Evolutionary conservation across 2,888 invertebrate species (phyloP).

Genomic region (Apeira syringaria): DNA sequence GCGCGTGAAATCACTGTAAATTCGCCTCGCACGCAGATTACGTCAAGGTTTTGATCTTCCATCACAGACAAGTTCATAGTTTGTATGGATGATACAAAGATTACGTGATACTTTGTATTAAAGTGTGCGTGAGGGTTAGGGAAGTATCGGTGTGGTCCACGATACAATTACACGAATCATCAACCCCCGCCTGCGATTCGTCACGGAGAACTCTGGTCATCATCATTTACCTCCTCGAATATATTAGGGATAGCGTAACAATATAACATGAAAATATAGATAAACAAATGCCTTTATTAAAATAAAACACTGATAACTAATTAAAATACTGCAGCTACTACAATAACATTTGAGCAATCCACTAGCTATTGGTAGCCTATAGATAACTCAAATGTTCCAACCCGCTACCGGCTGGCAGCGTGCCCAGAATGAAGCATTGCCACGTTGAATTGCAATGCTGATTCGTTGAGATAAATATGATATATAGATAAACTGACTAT

Average conservation of each 20-base stretch:
- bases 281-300: too few relatives aligned
- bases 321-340: too few relatives aligned
- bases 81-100: not conserved
- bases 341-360: too few relatives aligned
- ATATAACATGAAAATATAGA: too few relatives aligned
- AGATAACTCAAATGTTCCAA: too few relatives aligned
- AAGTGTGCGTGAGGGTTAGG: not conserved
- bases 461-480: too few relatives aligned
- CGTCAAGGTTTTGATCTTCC: not conserved
- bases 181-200: slow-evolving; percentile 73
- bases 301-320: too few relatives aligned
- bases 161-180: slow-evolving; percentile 73
- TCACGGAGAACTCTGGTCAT: slow-evolving; percentile 64
- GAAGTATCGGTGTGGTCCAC: slow-evolving; percentile 72
- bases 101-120: slow-evolving; percentile 1
- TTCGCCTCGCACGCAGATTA: slow-evolving; percentile 46
- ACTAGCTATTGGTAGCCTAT: too few relatives aligned
- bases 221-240: slow-evolving; percentile 62
- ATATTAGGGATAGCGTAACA: slow-evolving; percentile 19
- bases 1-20: slow-evolving; percentile 79
- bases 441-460: too few relatives aligned
- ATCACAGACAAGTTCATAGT: slow-evolving; percentile 2
- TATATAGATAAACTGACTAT: too few relatives aligned
- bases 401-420: too few relatives aligned
- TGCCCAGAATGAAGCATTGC: too few relatives aligned